Evolutionary conservation across 2,888 invertebrate species (phyloP), one percentile per base, ranked within the genome.

Genomic region (Leptopilina drosophilae): DNA sequence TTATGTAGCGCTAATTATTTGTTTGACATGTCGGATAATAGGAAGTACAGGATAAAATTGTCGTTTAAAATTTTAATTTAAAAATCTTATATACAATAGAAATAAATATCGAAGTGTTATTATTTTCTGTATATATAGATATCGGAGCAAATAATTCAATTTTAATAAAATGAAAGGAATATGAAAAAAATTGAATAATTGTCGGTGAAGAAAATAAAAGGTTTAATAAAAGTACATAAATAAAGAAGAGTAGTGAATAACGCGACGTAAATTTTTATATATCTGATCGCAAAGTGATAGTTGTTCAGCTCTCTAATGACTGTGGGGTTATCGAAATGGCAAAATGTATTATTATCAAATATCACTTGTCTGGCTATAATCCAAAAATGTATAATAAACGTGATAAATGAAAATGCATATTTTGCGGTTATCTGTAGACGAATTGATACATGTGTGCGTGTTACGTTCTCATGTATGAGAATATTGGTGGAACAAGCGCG

Each of bases 311-410:
- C 26, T 33, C 8, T 53, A 26, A 69, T 53, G 14, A 53, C 69
- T 20, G 62, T 20, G 62, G 8, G 15, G 62, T n/a, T 62, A 62
- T 62, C 62, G 62, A 62, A 62, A 62, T 62, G 62, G 15, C 15
- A 20, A 20, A 53, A 53, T 33, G 15, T 9, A 33, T 69, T 66
- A 14, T 66, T 26, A 69, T 53, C 53, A 53, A 49, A 33, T 69
- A 53, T 26, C 14, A 69, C 5, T 26, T 59, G n/a, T 59, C 11
- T 56, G 73, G 73, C 73, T 40, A 40, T n/a, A 73, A 73, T 56
- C 73, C 11, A 73, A 73, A 73, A 53, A 56, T 73, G 33, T 59
- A 56, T 73, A 0, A 59, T 73, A 33, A 73, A n/a, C 49, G 49
- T 2, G 33, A 59, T 73, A 9, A 73, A 40, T 59, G n/a, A 56